Evolutionary conservation across 35 echinoderm and acorn worm genomes (phyloP).

Genomic region (Chiridota heheva): DNA sequence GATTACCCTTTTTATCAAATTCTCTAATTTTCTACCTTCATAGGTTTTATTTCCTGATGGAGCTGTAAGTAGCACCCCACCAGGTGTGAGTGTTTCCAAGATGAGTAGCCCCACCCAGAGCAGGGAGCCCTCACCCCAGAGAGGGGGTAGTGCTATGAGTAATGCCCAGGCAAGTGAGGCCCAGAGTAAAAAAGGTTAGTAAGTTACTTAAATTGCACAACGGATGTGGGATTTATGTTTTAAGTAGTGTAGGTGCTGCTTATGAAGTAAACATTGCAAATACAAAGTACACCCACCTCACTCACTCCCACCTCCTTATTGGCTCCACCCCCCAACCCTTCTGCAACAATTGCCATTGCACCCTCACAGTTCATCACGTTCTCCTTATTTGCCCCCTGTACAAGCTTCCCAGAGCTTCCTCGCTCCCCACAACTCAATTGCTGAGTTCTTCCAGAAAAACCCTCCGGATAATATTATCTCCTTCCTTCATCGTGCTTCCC

Average conservation of each 20-base stretch:
- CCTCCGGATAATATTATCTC: too few relatives aligned
- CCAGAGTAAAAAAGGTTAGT: conserved; percentile 47
- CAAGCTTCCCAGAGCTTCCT: too few relatives aligned
- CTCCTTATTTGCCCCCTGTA: too few relatives aligned
- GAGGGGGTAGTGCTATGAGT: conserved; percentile 70
- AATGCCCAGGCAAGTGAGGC: conserved; percentile 45
- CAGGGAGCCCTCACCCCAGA: conserved; percentile 64
- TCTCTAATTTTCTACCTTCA: background rate
- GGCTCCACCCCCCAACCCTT: too few relatives aligned
- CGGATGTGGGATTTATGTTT: conserved; percentile 11
- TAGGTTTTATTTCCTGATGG: conserved; percentile 95
- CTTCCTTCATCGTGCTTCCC: too few relatives aligned
- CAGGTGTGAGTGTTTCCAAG: background rate
- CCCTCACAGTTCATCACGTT: too few relatives aligned
- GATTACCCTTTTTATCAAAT: background rate
- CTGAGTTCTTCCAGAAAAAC: too few relatives aligned
- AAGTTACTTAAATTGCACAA: background rate
- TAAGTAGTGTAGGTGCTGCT: background rate
- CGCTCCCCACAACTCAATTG: too few relatives aligned
- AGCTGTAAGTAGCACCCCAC: conserved; percentile 65
- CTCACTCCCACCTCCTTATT: too few relatives aligned
- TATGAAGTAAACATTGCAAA: too few relatives aligned
- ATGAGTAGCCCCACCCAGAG: conserved; percentile 49
- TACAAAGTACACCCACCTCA: too few relatives aligned
- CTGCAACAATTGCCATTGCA: too few relatives aligned